phyloP scores from a whole-genome alignment of 2,113 vertebrate genomes.

The rabbit (Oryctolagus cuniculus) region mOryCun1.1 NC_091441.1:85634001-85634500 shows the following conservation, averaged over 20 bases:
- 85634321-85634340: not conserved
- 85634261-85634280: not conserved
- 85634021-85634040: not conserved
- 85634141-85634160: not conserved
- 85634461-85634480: not conserved
- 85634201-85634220: not conserved
- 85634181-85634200: not conserved
- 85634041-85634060: not conserved
- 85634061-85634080: not conserved
- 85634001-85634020: too few relatives aligned
- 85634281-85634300: too few relatives aligned
- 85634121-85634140: not conserved
- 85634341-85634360: not conserved
- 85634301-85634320: not conserved
- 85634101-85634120: too few relatives aligned
- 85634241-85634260: not conserved
- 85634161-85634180: not conserved
- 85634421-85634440: not conserved
- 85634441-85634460: too few relatives aligned
- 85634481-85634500: not conserved
- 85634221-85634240: not conserved
- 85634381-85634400: rapidly evolving
- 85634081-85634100: not conserved
- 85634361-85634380: not conserved
- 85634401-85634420: rapidly evolving